Base-by-base conservation (phyloP, 1,140 invertebrate genomes). In the Drosophila fuyamai region DNA sequence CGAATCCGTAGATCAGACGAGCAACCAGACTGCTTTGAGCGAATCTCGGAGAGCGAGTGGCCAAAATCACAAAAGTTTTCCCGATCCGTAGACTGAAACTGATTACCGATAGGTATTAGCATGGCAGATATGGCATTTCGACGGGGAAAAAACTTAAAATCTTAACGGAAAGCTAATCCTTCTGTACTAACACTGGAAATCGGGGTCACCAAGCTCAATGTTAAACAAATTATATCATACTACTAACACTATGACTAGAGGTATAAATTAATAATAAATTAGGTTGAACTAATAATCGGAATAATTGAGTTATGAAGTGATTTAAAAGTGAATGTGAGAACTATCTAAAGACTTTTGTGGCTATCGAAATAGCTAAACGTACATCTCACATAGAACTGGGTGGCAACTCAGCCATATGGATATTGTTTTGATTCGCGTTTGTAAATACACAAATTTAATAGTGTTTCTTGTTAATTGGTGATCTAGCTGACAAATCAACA, bases 1-100 rank as follows among this genome's bases (percentile, higher is more conserved):
- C 27, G 44, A 23, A 13, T 57, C 23, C 54, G n/a, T 3, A 16
- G 5, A 14, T 48, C 36, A 4, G 6, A 2, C 40, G 9, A 7
- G 18, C 35, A 18, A 16, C 23, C 23, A 23, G 23, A 23, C 41
- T 71, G 16, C 2, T 5, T 23, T 29, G 50, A 18, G n/a, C 63
- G 51, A 71, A 57, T 46, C 54, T 58, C 53, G 1, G 38, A 43
- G 38, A 66, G 63, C 18, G 66, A 71, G 44, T 71, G 18, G 16
- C 16, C 8, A 46, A 67, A 67, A 12, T 5, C 46, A 9, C 13
- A 9, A 18, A 61, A 44, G 16, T 36, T 71, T 48, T 7, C n/a
- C 29, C 23, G 38, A 23, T 27, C 16, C 7, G 35, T 2, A 4
- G 10, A 41, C 18, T 23, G 5, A 47, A 47, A 12, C 23, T 12